Conservation (phyloP, 2,797 vertebrate genomes). For the Artibeus lituratus region DNA sequence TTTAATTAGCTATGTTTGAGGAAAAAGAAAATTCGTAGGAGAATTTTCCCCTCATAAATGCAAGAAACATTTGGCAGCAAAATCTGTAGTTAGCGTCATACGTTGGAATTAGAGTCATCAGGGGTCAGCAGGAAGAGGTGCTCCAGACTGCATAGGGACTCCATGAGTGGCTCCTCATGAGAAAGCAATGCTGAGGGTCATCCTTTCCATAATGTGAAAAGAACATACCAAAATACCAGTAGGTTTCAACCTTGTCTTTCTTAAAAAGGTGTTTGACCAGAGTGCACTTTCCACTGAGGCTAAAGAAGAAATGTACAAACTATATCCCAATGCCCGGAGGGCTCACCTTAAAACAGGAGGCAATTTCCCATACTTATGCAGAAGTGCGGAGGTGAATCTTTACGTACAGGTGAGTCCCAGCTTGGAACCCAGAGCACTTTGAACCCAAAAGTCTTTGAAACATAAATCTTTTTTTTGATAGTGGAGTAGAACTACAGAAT, state of each 20-base stretch:
- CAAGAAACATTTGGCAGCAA: not conserved
- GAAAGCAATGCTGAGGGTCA: not conserved
- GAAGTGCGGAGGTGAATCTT: constrained; percentile 97
- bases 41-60: not conserved
- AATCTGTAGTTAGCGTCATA: not conserved
- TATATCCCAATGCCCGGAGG: constrained; percentile 95
- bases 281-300: constrained; percentile 96
- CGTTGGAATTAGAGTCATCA: not conserved
- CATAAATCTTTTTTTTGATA: not conserved
- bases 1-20: constrained; percentile 3
- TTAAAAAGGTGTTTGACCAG: constrained; percentile 95
- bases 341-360: constrained; percentile 98
- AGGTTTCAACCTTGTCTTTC: not conserved
- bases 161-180: not conserved
- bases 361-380: constrained; percentile 97
- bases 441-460: not conserved
- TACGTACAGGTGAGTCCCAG: constrained; percentile 91
- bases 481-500: not conserved
- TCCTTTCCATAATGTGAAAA: not conserved
- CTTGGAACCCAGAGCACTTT: not conserved
- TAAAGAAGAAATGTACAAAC: constrained; percentile 99
- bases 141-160: not conserved
- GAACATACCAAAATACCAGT: not conserved
- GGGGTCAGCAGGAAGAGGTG: not conserved
- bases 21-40: not conserved